A percentile compares a stretch with the other conserved stretches of the same genome.
Evolutionary conservation across 2,888 invertebrate species (phyloP).

Genomic region (Tenthredo scrophulariae): DNA sequence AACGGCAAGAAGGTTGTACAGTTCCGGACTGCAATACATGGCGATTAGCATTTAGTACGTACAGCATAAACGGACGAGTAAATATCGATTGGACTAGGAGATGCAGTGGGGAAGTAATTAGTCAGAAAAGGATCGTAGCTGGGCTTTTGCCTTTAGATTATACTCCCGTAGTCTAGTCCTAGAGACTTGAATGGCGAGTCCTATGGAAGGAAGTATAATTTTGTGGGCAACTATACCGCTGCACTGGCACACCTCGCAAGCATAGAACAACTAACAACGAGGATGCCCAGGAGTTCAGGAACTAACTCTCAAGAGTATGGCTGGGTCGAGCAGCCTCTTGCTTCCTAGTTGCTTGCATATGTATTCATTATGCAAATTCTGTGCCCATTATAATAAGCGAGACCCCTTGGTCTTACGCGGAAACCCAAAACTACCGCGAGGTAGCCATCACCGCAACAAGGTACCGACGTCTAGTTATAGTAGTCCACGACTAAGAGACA

Average conservation of each 20-base stretch:
- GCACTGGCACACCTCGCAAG: slow-evolving; percentile 65
- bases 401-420: slow-evolving; percentile 72
- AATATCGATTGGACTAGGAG: slow-evolving; percentile 4
- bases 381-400: slow-evolving; percentile 77
- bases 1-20: slow-evolving; percentile 39
- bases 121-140: not conserved
- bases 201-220: slow-evolving; percentile 27
- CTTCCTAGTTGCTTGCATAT: slow-evolving; percentile 70
- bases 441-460: slow-evolving; percentile 73
- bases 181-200: slow-evolving; percentile 18
- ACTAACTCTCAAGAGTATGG: slow-evolving; percentile 65
- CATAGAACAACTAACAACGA: slow-evolving; percentile 75
- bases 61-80: not conserved
- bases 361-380: slow-evolving; percentile 78
- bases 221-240: slow-evolving; percentile 16
- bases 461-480: slow-evolving; percentile 36
- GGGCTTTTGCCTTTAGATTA: not conserved
- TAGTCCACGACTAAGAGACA: slow-evolving; percentile 69
- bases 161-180: not conserved
- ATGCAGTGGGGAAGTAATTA: slow-evolving; percentile 6
- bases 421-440: slow-evolving; percentile 71
- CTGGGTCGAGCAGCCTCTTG: slow-evolving; percentile 67
- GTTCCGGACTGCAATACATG: not conserved
- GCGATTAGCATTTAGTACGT: slow-evolving; percentile 30
- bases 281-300: slow-evolving; percentile 71